Percentiles rank a stretch among this genome's conserved stretches.
These are phyloP conservation scores for Procambarus virginalis DNA, from an alignment of 1,140 invertebrate species.

Conservation along the genomic window DNA sequence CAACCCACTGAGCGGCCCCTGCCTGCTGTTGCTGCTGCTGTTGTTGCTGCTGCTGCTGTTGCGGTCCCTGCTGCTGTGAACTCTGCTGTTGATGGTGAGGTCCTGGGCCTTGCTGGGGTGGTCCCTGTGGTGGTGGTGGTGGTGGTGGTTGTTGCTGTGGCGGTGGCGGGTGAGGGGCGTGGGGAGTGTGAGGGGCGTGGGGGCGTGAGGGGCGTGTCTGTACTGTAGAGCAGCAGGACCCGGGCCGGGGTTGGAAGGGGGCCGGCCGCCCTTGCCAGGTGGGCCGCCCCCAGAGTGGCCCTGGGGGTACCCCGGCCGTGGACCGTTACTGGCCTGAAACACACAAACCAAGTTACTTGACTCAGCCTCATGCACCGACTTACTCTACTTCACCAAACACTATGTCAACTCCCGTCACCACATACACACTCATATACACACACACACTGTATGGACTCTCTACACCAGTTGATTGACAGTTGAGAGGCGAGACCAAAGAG, in stretches of 20 bases:
- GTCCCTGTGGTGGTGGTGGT: constrained; percentile 23
- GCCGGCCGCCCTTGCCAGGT: constrained; percentile 62
- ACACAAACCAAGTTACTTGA: background rate
- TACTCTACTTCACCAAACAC: background rate
- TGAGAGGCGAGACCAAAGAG: background rate
- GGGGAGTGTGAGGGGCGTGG: constrained; percentile 12
- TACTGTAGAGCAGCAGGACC: constrained; percentile 46
- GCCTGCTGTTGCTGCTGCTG: background rate
- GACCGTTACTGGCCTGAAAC: constrained; percentile 53
- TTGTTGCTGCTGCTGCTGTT: constrained; percentile 27
- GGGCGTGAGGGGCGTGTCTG: constrained; percentile 44
- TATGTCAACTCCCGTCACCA: background rate
- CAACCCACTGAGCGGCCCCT: constrained; percentile 22
- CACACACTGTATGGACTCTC: background rate
- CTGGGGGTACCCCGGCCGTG: constrained; percentile 51
- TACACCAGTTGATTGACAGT: too few species aligned
- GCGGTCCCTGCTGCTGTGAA: constrained; percentile 28
- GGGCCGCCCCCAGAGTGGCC: constrained; percentile 51
- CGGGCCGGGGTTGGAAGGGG: constrained; percentile 61
- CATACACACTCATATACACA: background rate
- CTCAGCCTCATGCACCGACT: background rate
- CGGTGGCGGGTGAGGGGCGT: constrained; percentile 28
- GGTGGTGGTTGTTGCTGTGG: constrained; percentile 42
- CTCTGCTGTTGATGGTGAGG: constrained; percentile 28
- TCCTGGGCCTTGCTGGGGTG: constrained; percentile 30